Evolutionary conservation across 2,113 vertebrate genomes (phyloP).

Genomic region (Chaetodon trifascialis): DNA sequence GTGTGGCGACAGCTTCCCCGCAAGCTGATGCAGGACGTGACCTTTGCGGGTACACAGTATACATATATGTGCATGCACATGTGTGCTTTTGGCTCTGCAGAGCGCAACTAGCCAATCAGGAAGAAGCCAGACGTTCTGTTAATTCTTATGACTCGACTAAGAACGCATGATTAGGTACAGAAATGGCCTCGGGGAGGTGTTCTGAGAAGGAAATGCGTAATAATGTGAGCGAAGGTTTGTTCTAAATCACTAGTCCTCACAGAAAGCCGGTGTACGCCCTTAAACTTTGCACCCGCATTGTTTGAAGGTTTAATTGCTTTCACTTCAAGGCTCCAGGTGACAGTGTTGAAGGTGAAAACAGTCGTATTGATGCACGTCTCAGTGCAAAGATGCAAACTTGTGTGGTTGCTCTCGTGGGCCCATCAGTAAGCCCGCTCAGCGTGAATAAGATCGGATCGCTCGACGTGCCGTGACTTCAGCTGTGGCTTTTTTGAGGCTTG

Average conservation of each 20-base stretch:
- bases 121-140: background rate
- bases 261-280: background rate
- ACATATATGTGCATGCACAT: background rate
- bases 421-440: too few relatives aligned
- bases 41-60: background rate
- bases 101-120: background rate
- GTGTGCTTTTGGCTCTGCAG: background rate
- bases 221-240: background rate
- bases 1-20: conserved; percentile 1
- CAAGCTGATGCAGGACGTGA: background rate
- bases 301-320: too few relatives aligned
- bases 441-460: too few relatives aligned
- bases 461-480: too few relatives aligned
- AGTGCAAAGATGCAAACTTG: background rate
- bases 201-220: conserved; percentile 10
- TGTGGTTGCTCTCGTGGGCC: too few relatives aligned
- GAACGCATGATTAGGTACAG: background rate
- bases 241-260: background rate
- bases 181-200: background rate
- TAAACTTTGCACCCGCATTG: conserved; percentile 14
- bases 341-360: background rate
- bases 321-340: too few relatives aligned
- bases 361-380: background rate
- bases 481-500: too few relatives aligned
- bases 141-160: background rate